Base-by-base conservation (phyloP, 1,140 invertebrate species). In the Ips nitidus region DNA sequence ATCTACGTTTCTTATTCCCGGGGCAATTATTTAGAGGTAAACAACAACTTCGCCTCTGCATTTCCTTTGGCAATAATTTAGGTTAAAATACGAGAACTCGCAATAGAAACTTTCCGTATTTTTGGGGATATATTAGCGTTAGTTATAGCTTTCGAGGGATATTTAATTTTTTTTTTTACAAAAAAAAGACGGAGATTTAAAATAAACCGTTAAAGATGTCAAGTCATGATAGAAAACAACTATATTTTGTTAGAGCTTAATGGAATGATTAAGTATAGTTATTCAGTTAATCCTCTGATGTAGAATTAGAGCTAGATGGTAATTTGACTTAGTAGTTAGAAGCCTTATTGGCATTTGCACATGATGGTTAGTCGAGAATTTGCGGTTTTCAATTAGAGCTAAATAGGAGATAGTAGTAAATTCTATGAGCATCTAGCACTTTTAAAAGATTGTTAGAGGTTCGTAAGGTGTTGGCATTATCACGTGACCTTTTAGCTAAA, bases 1-100 rank as follows among this genome's bases (percentile, higher is more conserved):
- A 68, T 68, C 66, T 53, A 8, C 66, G 66, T 68, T 68, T 68
- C 53, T 68, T 68, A 59, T 68, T 60, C 52, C 56, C 50, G 56
- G 38, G 66, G 66, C 66, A 68, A 68, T 68, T 68, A 68, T 68
- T 68, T 60, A 68, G 57, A 60, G 57, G 66, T 59, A 60, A 68
- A 68, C 56, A 59, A 68, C 56, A 59, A 68, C 43, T 60, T 68
- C 66, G 66, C 57, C 66, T 61, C 57, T 52, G 56, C 66, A 68
- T 68, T 67, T 68, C 66, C 66, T 52, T 52, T 41, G 45, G 66
- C 41, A 68, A 68, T 68, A 68, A 58, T 50, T 68, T 68, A 41
- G 37, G 22, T n/a, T 61, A 42, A 68, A 68, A 60, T 68, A 68
- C 41, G 66, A 41, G 66, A 42, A 56, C 45, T 60, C 36, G 45